phyloP scores from a whole-genome alignment of 92 coral and sea anemone species.

The Muricea muricata region DNA sequence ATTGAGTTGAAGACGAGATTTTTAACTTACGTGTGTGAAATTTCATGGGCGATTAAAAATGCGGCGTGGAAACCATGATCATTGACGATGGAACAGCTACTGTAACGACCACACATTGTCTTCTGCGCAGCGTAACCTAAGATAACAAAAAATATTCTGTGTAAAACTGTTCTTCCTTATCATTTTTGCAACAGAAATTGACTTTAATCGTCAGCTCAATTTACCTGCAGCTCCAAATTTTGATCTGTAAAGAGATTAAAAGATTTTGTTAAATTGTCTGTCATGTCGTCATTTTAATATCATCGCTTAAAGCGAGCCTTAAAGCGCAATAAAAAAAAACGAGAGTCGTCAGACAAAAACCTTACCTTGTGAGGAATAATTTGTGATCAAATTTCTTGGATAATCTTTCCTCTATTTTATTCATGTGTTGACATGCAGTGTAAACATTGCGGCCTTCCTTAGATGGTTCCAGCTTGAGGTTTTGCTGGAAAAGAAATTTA shows the following conservation, averaged over 20 bases:
- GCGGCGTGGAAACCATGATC: slow-evolving; percentile 88
- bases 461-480: background rate
- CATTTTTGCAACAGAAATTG: too few relatives aligned
- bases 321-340: background rate
- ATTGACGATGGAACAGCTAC: slow-evolving; percentile 85
- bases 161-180: too few relatives aligned
- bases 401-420: background rate
- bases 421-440: background rate
- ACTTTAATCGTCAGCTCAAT: too few relatives aligned
- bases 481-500: background rate
- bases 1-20: too few relatives aligned
- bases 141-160: background rate
- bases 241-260: slow-evolving; percentile 46
- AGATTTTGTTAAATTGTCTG: background rate
- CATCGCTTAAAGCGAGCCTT: too few relatives aligned
- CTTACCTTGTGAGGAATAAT: slow-evolving; percentile 13
- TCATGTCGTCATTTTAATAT: background rate
- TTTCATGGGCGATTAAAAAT: slow-evolving; percentile 85
- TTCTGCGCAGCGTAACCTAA: slow-evolving; percentile 77
- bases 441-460: background rate
- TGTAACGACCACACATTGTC: slow-evolving; percentile 81
- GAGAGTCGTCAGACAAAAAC: background rate
- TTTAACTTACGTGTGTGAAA: slow-evolving; percentile 95
- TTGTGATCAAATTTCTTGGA: slow-evolving; percentile 9
- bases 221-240: too few relatives aligned